A percentile compares a stretch with the other conserved stretches of the same genome.
Evolutionary conservation across 2,888 invertebrate genomes (phyloP).

Genomic region (Oscheius sp.): DNA sequence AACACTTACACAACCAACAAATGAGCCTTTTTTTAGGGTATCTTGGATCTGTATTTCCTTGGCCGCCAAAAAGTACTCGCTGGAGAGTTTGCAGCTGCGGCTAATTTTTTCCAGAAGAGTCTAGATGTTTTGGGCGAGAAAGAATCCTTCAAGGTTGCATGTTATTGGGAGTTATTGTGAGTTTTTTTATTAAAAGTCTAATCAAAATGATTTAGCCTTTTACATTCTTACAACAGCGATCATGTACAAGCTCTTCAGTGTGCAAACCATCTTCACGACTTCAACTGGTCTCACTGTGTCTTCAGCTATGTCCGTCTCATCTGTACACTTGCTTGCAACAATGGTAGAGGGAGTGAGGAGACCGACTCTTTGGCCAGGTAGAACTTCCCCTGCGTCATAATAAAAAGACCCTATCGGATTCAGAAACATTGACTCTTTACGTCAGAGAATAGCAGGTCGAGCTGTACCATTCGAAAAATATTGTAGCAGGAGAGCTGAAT

Average conservation of each 20-base stretch:
- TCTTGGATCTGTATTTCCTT: not conserved
- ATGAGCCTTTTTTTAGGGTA: not conserved
- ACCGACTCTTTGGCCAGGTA: not conserved
- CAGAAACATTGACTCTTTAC: not conserved
- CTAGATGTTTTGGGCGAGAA: not conserved
- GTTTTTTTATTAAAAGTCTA: not conserved
- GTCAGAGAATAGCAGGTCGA: not conserved
- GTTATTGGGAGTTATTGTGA: not conserved
- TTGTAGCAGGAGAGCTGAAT: not conserved
- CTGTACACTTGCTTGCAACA: not conserved
- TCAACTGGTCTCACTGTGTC: not conserved
- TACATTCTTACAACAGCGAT: not conserved
- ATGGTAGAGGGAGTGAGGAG: not conserved
- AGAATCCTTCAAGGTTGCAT: not conserved
- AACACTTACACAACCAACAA: not conserved
- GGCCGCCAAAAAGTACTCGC: not conserved
- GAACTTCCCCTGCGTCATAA: not conserved
- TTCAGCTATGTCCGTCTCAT: not conserved
- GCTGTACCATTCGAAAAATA: constrained; percentile 3
- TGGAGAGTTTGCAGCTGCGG: not conserved
- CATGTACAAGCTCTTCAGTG: not conserved
- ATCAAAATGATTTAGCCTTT: not conserved
- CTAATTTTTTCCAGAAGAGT: not conserved
- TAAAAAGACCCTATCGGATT: not conserved
- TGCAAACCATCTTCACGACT: not conserved